Percentiles rank a stretch among this genome's conserved stretches.
Conservation (phyloP, 2,888 invertebrate genomes). For the Cephus runcator region DNA sequence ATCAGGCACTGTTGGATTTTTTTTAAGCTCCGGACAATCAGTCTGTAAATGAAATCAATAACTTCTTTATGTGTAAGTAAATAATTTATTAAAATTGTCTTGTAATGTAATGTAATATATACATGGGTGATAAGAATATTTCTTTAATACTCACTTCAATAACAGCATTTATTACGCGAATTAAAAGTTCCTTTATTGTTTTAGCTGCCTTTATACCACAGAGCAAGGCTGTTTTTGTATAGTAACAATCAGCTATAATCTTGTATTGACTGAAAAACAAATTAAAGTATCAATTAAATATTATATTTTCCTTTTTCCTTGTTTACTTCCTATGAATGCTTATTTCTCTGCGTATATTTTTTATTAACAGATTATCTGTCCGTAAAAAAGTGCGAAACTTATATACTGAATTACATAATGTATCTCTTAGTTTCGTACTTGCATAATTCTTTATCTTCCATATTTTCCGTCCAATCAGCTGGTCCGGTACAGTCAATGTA, state of each 20-base stretch:
- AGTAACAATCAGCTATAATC: slow-evolving; percentile 68
- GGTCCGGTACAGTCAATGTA: slow-evolving; percentile 68
- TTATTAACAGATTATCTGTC: background rate
- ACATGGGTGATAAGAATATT: background rate
- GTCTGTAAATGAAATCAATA: slow-evolving; percentile 16
- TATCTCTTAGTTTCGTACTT: slow-evolving; percentile 48
- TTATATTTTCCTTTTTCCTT: background rate
- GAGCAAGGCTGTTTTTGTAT: slow-evolving; percentile 66
- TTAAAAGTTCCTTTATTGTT: slow-evolving; percentile 45
- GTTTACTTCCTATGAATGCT: background rate
- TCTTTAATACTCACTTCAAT: slow-evolving; percentile 20
- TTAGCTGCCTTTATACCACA: slow-evolving; percentile 67
- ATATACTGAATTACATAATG: background rate
- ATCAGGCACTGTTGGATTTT: slow-evolving; percentile 27
- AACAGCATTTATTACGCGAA: slow-evolving; percentile 29
- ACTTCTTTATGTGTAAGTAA: background rate
- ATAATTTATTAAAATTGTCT: background rate
- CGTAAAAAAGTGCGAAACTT: background rate
- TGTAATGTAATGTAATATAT: background rate
- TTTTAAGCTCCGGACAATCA: slow-evolving; percentile 27
- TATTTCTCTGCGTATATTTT: background rate
- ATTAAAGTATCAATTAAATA: background rate
- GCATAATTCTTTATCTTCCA: slow-evolving; percentile 64
- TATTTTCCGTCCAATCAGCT: slow-evolving; percentile 69
- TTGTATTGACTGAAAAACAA: slow-evolving; percentile 62